Base-by-base conservation (phyloP, 2,888 invertebrate species). In the Oeneis ivallda region DNA sequence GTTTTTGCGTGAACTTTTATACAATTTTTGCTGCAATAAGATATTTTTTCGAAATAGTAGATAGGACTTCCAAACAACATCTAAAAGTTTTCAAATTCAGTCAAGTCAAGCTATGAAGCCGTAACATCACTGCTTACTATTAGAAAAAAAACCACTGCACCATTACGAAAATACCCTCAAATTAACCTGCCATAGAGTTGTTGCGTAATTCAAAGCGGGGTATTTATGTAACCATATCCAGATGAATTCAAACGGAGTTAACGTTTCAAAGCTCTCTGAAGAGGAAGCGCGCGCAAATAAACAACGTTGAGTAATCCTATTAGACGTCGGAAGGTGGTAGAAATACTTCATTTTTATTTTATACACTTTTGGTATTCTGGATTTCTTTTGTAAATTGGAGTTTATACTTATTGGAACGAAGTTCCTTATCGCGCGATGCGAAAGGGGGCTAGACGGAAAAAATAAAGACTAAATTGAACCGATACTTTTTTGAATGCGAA, bases 201-300 rank as follows among this genome's bases (percentile, higher is more conserved):
- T 58, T 47, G 8, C 45, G 59, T 47, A 34, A 47, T 15, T n/a
- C 10, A 34, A n/a, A 34, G 47, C 47, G 26, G 5, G 26, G 26
- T 59, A 59, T 49, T 59, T 59, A 59, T 59, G 37, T 17, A 34
- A 45, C 19, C 58, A 15, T 47, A 26, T 59, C 59, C 17, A 59
- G 58, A 57, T 43, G 70, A 81, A 77, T 72, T 77, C 71, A 80
- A 72, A 73, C 77, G 72, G 74, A 74, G 72, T 76, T 85, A 76
- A 76, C 72, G 74, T 84, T 84, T 81, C 84, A 84, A 84, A 83
- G 77, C 69, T 39, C 71, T 70, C 74, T 79, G 80, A 81, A 83
- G 79, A 76, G 75, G 72, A 62, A 66, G 57, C 50, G 59, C n/a
- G 57, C 52, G 56, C 39, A 68, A 68, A 68, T 68, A 70, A 70